A percentile compares a stretch with the other conserved stretches of the same genome.
Evolutionary conservation across 30 jellyfish, hydroid and myxozoan species (phyloP).

Genomic region (Aurelia aurita complex sp. Pacific): DNA sequence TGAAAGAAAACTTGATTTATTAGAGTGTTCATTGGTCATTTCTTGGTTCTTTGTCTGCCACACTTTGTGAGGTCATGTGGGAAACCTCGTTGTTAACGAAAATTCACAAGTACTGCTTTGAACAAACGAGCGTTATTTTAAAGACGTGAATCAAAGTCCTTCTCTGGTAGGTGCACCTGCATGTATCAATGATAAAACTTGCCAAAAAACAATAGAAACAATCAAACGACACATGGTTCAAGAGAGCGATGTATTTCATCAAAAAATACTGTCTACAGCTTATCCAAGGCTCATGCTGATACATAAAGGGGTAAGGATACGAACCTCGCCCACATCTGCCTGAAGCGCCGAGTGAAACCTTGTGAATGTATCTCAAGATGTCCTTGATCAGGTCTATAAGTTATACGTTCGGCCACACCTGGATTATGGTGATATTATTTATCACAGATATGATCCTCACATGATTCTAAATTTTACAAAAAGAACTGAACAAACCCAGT

Average conservation of each 20-base stretch:
- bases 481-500: too few species aligned
- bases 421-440: too few species aligned
- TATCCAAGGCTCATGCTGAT: slow-evolving; percentile 56
- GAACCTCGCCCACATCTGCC: slow-evolving; percentile 76
- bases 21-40: too few species aligned
- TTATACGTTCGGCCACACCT: too few species aligned
- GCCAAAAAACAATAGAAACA: slow-evolving; percentile 65
- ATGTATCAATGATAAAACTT: slow-evolving; percentile 71
- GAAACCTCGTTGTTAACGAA: background rate
- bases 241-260: slow-evolving; percentile 37
- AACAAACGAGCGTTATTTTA: background rate
- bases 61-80: slow-evolving; percentile 3
- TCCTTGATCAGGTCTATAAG: too few species aligned
- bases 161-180: slow-evolving; percentile 82
- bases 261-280: slow-evolving; percentile 61
- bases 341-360: slow-evolving; percentile 43
- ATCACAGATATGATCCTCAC: too few species aligned
- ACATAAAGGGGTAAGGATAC: slow-evolving; percentile 28
- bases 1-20: too few species aligned
- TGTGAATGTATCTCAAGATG: background rate
- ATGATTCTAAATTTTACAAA: too few species aligned
- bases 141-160: slow-evolving; percentile 33
- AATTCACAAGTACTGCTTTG: background rate
- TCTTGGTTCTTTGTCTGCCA: background rate
- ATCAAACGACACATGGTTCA: slow-evolving; percentile 67